Evolutionary conservation across 2,888 invertebrate genomes (phyloP).

Genomic region (Taenaris catops): DNA sequence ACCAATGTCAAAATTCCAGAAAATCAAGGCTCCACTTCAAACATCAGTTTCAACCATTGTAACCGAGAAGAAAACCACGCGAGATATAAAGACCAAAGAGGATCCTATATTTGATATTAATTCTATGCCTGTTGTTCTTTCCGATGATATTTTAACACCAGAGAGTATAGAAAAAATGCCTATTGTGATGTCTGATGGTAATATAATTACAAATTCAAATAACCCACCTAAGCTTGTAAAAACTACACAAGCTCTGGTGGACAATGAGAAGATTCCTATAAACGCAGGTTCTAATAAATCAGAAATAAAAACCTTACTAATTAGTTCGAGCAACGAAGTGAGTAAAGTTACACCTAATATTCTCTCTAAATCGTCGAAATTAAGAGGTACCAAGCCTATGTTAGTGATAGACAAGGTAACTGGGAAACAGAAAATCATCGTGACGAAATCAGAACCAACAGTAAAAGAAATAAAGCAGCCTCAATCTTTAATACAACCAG

Average conservation of each 20-base stretch:
- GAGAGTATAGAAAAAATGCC: conserved; percentile 86
- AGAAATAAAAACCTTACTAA: conserved; percentile 59
- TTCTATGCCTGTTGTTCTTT: conserved; percentile 87
- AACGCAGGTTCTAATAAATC: conserved; percentile 43
- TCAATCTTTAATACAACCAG: conserved; percentile 40
- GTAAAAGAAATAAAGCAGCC: conserved; percentile 52
- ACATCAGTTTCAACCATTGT: conserved; percentile 45
- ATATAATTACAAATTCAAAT: conserved; percentile 48
- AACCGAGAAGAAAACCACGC: conserved; percentile 37
- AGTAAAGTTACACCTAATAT: conserved; percentile 70
- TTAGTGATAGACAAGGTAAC: conserved; percentile 67
- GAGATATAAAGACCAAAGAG: conserved; percentile 36
- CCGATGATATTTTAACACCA: conserved; percentile 84
- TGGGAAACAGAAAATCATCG: conserved; percentile 69
- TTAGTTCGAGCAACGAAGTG: conserved; percentile 52
- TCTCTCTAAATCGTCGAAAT: conserved; percentile 67
- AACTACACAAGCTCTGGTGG: conserved; percentile 42
- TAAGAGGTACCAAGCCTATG: conserved; percentile 67
- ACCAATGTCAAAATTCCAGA: conserved; percentile 51
- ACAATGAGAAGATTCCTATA: conserved; percentile 49
- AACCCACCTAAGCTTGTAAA: conserved; percentile 52
- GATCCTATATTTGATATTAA: conserved; percentile 84
- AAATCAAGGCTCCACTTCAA: conserved; percentile 44
- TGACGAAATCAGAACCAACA: conserved; percentile 57
- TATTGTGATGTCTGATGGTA: conserved; percentile 75